These are phyloP conservation scores for Lacerta viridis DNA, from an alignment of 2,797 vertebrate species.

Conservation along the genomic window DNA sequence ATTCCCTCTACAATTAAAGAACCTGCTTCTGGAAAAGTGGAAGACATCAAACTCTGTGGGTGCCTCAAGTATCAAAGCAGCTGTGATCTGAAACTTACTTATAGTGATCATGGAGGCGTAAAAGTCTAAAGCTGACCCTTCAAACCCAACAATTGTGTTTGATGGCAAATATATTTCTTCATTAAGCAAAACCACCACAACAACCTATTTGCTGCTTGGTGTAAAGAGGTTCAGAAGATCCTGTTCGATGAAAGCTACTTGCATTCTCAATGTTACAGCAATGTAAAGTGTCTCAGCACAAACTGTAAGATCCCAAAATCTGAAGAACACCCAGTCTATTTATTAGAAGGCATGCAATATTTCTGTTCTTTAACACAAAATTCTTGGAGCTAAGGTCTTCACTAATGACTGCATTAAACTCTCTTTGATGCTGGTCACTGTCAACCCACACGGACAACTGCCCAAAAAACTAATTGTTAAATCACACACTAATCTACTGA, in stretches of 20 bases:
- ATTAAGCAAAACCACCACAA: background rate
- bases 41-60: background rate
- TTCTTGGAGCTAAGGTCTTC: background rate
- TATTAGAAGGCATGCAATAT: background rate
- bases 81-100: background rate
- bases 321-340: background rate
- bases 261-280: background rate
- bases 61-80: background rate
- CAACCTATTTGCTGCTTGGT: background rate
- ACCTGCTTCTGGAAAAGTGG: background rate
- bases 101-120: background rate
- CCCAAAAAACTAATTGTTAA: background rate
- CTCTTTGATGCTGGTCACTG: background rate
- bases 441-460: accelerated
- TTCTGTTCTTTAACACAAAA: background rate
- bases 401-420: background rate
- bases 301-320: background rate
- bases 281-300: background rate
- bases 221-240: slow-evolving; percentile 2
- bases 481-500: background rate
- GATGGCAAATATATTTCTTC: background rate
- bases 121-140: background rate
- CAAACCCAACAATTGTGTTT: background rate
- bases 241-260: background rate
- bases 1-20: background rate